Evolutionary conservation across 2,888 invertebrate genomes (phyloP).

Genomic region (Agrochola lota): DNA sequence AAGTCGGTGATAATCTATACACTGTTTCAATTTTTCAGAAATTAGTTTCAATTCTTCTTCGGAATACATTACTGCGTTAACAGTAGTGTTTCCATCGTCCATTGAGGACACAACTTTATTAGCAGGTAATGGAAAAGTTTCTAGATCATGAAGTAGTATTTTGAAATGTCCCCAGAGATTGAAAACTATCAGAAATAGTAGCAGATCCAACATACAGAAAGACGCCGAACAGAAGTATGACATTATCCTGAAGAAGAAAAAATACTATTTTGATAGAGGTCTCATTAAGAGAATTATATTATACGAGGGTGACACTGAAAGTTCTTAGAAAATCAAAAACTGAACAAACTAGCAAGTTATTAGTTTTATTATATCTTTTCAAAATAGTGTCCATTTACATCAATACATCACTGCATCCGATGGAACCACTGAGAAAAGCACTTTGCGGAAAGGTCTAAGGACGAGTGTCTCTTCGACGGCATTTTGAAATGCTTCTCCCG

Average conservation of each 20-base stretch:
- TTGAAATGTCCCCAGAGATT: conserved; percentile 43
- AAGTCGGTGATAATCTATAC: conserved; percentile 49
- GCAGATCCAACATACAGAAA: conserved; percentile 31
- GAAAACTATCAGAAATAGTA: conserved; percentile 32
- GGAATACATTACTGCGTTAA: conserved; percentile 39
- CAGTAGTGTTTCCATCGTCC: neutral
- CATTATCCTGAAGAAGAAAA: conserved; percentile 19
- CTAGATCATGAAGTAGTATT: conserved; percentile 29
- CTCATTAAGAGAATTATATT: neutral
- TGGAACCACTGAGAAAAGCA: no score
- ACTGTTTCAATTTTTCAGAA: conserved; percentile 30
- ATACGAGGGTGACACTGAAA: no score
- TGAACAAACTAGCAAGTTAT: no score
- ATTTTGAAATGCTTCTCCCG: no score
- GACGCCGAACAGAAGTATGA: conserved; percentile 3
- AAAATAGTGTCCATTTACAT: no score
- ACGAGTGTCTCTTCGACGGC: no score
- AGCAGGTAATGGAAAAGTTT: conserved; percentile 33
- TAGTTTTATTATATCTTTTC: no score
- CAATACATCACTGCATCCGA: no score
- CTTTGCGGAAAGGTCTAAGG: no score
- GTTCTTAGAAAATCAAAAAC: no score
- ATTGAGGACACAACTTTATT: neutral
- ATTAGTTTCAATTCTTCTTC: conserved; percentile 32
- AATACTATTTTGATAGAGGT: no score